Evolutionary conservation across 2,888 invertebrate species (phyloP).

Genomic region (Lathronympha strigana): DNA sequence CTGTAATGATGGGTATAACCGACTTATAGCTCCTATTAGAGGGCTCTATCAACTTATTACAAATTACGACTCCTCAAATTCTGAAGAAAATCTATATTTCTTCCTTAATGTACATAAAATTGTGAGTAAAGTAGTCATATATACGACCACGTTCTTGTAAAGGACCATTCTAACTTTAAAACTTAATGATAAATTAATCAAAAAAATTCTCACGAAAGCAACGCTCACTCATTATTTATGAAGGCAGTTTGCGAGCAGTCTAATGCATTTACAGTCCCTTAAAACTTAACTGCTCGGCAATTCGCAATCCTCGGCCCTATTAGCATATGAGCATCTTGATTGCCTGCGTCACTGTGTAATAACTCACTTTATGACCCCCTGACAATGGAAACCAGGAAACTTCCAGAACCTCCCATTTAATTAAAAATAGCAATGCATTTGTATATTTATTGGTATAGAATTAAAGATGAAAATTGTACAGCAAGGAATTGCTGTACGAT

Average conservation of each 20-base stretch:
- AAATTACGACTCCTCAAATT: too few species aligned
- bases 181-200: too few species aligned
- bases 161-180: neutral
- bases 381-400: constrained; percentile 47
- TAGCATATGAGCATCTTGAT: constrained; percentile 41
- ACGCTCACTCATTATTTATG: neutral
- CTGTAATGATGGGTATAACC: too few species aligned
- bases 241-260: neutral
- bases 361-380: constrained; percentile 55
- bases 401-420: neutral
- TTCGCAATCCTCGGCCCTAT: constrained; percentile 32
- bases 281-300: constrained; percentile 36
- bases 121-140: too few species aligned
- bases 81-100: too few species aligned
- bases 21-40: too few species aligned
- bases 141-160: too few species aligned
- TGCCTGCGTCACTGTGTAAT: constrained; percentile 45
- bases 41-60: too few species aligned
- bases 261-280: constrained; percentile 41
- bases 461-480: neutral
- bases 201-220: neutral
- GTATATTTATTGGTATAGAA: neutral
- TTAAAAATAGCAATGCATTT: neutral
- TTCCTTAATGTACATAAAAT: too few species aligned
- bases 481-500: neutral